Conservation (phyloP, 2,888 invertebrate species). For the Drosophila diplacantha region DNA sequence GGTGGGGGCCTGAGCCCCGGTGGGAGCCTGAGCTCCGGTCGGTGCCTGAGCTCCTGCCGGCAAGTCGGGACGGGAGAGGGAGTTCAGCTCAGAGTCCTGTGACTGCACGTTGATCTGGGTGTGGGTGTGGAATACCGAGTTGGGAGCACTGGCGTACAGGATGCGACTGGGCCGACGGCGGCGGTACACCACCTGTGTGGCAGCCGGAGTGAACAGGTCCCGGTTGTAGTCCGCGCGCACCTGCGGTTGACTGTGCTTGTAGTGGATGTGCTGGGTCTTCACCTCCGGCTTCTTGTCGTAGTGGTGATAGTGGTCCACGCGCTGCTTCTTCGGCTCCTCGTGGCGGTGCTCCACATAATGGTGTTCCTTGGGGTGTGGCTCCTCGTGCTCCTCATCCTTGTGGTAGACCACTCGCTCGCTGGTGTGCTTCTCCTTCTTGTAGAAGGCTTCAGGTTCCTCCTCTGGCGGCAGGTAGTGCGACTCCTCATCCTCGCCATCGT, state of each 20-base stretch:
- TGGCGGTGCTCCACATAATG: constrained; percentile 27
- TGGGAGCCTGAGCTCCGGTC: constrained; percentile 27
- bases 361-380: constrained; percentile 25
- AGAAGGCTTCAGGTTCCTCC: constrained; percentile 34
- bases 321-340: constrained; percentile 49
- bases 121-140: constrained; percentile 69
- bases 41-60: constrained; percentile 29
- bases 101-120: constrained; percentile 71
- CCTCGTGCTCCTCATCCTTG: constrained; percentile 45
- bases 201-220: constrained; percentile 40
- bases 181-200: constrained; percentile 36
- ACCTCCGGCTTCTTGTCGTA: constrained; percentile 58
- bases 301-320: constrained; percentile 65
- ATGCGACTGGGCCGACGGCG: constrained; percentile 53
- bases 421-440: constrained; percentile 55
- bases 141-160: constrained; percentile 63
- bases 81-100: constrained; percentile 62
- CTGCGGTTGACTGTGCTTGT: constrained; percentile 45
- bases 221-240: constrained; percentile 37
- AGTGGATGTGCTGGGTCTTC: constrained; percentile 57
- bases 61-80: constrained; percentile 36
- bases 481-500: constrained; percentile 41
- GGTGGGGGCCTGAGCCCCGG: constrained; percentile 28
- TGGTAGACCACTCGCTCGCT: constrained; percentile 56
- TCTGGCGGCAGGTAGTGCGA: constrained; percentile 54